Evolutionary conservation across 2,888 invertebrate genomes (phyloP).

Genomic region (Sussaba pulchella): DNA sequence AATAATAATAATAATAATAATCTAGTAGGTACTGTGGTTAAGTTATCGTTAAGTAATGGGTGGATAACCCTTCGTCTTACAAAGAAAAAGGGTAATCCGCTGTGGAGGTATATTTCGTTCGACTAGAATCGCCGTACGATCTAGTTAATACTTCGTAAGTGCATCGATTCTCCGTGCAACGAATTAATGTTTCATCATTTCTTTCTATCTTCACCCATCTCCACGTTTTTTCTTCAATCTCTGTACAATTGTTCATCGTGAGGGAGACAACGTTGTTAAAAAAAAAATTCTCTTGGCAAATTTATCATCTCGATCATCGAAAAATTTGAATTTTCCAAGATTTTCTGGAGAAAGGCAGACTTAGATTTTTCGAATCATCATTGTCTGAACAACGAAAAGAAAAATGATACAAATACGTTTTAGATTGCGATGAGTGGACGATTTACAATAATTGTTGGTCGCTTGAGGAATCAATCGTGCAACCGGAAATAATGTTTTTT

Average conservation of each 20-base stretch:
- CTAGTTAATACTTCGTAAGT: slow-evolving; percentile 77
- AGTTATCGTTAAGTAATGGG: slow-evolving; percentile 72
- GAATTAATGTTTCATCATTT: slow-evolving; percentile 29
- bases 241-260: slow-evolving; percentile 42
- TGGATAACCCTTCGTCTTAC: slow-evolving; percentile 59
- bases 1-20: slow-evolving; percentile 73
- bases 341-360: slow-evolving; percentile 48
- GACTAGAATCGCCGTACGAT: slow-evolving; percentile 83
- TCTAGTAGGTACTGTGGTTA: slow-evolving; percentile 81
- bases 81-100: slow-evolving; percentile 65
- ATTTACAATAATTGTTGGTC: slow-evolving; percentile 14
- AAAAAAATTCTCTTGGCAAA: slow-evolving; percentile 15
- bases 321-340: not conserved
- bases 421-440: slow-evolving; percentile 46
- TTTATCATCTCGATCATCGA: slow-evolving; percentile 9
- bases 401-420: slow-evolving; percentile 18
- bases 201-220: not conserved
- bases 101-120: slow-evolving; percentile 82
- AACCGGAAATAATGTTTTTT: slow-evolving; percentile 26
- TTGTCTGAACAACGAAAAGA: slow-evolving; percentile 19
- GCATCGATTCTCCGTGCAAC: slow-evolving; percentile 73
- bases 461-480: slow-evolving; percentile 24
- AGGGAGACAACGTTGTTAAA: slow-evolving; percentile 32
- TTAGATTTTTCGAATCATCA: slow-evolving; percentile 25
- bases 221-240: not conserved